A percentile compares a stretch with the other conserved stretches of the same genome.
Evolutionary conservation across 2,797 vertebrate genomes (phyloP).

Genomic region (Ibycter americanus): DNA sequence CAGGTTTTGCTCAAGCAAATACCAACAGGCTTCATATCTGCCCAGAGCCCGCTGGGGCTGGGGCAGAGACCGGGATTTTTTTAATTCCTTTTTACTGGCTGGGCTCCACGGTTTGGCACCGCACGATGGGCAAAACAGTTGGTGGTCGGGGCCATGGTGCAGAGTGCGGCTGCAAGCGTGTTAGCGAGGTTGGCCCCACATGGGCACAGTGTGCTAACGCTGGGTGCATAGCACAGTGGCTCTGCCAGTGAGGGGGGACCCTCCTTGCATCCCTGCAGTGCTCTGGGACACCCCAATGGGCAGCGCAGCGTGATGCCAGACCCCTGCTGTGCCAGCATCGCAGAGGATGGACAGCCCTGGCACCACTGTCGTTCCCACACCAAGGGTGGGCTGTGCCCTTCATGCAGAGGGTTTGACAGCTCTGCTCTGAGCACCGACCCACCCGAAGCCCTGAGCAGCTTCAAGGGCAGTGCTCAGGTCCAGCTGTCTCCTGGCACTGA

Average conservation of each 20-base stretch:
- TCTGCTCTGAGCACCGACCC: not conserved
- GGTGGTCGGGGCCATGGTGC: not conserved
- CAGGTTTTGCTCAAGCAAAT: not conserved
- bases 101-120: not conserved
- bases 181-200: accelerated
- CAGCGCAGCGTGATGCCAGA: accelerated
- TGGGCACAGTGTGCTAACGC: accelerated
- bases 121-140: accelerated
- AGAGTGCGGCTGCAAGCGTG: accelerated
- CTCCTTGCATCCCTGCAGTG: accelerated
- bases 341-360: not conserved
- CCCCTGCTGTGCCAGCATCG: accelerated
- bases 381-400: accelerated
- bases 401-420: not conserved
- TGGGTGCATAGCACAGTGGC: accelerated
- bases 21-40: not conserved
- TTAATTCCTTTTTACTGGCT: not conserved
- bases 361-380: accelerated
- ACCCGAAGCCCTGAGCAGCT: not conserved
- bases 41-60: accelerated
- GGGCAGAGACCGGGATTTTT: not conserved
- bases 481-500: not conserved
- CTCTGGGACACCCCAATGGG: not conserved
- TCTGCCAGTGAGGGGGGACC: accelerated
- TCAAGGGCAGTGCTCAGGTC: not conserved